These are phyloP conservation scores for Hypselothyrea guttata DNA, from an alignment of 2,888 invertebrate genomes.

Conservation along the genomic window DNA sequence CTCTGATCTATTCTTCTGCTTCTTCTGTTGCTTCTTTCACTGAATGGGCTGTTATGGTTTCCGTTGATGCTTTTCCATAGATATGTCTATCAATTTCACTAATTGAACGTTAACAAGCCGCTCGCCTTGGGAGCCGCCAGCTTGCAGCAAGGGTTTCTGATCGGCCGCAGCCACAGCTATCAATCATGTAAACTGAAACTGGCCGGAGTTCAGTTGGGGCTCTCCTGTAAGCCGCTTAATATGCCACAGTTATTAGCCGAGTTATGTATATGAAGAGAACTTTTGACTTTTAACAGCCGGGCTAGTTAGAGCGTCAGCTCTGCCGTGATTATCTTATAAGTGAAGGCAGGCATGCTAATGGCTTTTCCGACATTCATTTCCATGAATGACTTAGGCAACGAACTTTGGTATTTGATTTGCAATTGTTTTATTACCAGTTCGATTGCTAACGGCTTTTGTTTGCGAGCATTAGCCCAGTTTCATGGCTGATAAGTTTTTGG, in stretches of 20 bases:
- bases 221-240: slow-evolving; percentile 10
- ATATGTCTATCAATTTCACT: slow-evolving; percentile 77
- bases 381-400: slow-evolving; percentile 16
- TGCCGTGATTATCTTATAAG: background rate
- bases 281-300: background rate
- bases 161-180: slow-evolving; percentile 42
- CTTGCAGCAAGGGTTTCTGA: slow-evolving; percentile 41
- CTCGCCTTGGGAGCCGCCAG: slow-evolving; percentile 42
- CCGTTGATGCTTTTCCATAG: slow-evolving; percentile 45
- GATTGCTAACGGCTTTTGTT: slow-evolving; percentile 17
- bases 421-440: slow-evolving; percentile 19
- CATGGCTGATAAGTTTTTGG: too few species aligned
- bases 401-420: slow-evolving; percentile 22
- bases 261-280: background rate
- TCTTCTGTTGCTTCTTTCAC: slow-evolving; percentile 15
- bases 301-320: background rate
- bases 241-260: background rate
- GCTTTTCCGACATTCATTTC: background rate
- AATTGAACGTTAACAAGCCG: slow-evolving; percentile 74
- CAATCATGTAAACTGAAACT: slow-evolving; percentile 56
- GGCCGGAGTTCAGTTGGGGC: background rate
- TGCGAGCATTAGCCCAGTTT: slow-evolving; percentile 36
- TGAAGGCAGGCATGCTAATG: too few species aligned
- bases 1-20: slow-evolving; percentile 9
- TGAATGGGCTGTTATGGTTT: slow-evolving; percentile 17